phyloP scores from a whole-genome alignment of 2,113 vertebrate species.

The Pachycephala philippinensis region DNA sequence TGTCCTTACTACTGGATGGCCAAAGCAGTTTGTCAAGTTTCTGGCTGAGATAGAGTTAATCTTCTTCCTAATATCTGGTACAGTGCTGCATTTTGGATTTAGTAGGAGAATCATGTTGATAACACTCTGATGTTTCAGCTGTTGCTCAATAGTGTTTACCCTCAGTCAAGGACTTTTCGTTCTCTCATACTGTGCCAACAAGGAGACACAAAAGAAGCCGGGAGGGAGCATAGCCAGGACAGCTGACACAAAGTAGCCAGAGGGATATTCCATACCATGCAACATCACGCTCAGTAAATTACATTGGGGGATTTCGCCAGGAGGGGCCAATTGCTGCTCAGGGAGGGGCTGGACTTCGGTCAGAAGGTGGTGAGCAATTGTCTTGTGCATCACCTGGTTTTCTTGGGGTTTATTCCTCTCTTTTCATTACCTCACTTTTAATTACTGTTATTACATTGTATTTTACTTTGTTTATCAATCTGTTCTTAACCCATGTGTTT shows the following conservation, averaged over 20 bases:
- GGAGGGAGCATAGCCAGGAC: not conserved
- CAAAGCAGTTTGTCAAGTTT: not conserved
- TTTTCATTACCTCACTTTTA: not conserved
- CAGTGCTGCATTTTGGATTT: not conserved
- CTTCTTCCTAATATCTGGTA: not conserved
- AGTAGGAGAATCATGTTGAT: not conserved
- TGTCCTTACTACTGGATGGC: not conserved
- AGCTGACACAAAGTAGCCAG: not conserved
- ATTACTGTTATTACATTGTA: not conserved
- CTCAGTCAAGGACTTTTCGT: not conserved
- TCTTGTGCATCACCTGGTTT: not conserved
- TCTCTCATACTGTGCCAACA: not conserved
- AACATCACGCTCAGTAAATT: not conserved
- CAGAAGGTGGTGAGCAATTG: not conserved
- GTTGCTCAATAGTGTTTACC: not conserved
- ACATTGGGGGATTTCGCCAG: not conserved
- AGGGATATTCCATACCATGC: not conserved
- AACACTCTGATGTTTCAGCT: not conserved
- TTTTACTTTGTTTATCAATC: not conserved
- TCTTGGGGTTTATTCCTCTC: not conserved
- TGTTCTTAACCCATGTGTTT: not conserved
- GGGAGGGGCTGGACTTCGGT: fast-evolving
- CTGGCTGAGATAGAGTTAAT: not conserved
- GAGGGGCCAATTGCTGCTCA: not conserved
- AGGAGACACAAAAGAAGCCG: not conserved